Conservation (phyloP, 1,140 invertebrate species). For the Drosophila oshimai region DNA sequence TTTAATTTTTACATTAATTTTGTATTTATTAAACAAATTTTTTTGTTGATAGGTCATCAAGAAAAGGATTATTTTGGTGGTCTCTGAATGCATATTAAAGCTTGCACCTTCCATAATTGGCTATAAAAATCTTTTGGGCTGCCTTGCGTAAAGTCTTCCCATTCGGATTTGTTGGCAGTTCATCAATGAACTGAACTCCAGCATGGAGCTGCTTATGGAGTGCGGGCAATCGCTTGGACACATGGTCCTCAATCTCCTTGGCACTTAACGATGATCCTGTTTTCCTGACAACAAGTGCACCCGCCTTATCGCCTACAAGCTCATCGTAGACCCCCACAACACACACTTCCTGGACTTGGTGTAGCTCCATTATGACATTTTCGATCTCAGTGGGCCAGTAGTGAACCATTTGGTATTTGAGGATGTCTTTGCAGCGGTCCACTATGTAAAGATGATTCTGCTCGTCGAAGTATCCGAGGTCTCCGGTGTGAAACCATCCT, state of each 20-base stretch:
- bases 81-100: no score
- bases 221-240: slow-evolving; percentile 58
- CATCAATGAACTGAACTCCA: no score
- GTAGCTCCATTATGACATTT: slow-evolving; percentile 21
- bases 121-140: slow-evolving; percentile 63
- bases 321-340: slow-evolving; percentile 59
- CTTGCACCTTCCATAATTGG: no score
- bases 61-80: no score
- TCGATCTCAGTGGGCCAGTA: slow-evolving; percentile 74
- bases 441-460: slow-evolving; percentile 87
- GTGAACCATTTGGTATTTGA: slow-evolving; percentile 85
- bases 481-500: no score
- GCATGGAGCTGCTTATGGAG: slow-evolving; percentile 84
- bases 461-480: slow-evolving; percentile 87
- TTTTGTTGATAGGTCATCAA: no score
- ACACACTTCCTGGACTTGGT: slow-evolving; percentile 51
- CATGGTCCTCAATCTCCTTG: slow-evolving; percentile 31
- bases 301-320: slow-evolving; percentile 37
- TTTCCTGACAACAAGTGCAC: slow-evolving; percentile 47
- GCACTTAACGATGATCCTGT: slow-evolving; percentile 3
- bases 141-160: slow-evolving; percentile 86
- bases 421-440: slow-evolving; percentile 89
- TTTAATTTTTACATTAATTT: no score
- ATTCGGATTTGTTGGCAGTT: slow-evolving; percentile 85
- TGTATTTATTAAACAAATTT: no score